Base-by-base conservation (phyloP, 2,113 vertebrate genomes). In the Nestor notabilis region DNA sequence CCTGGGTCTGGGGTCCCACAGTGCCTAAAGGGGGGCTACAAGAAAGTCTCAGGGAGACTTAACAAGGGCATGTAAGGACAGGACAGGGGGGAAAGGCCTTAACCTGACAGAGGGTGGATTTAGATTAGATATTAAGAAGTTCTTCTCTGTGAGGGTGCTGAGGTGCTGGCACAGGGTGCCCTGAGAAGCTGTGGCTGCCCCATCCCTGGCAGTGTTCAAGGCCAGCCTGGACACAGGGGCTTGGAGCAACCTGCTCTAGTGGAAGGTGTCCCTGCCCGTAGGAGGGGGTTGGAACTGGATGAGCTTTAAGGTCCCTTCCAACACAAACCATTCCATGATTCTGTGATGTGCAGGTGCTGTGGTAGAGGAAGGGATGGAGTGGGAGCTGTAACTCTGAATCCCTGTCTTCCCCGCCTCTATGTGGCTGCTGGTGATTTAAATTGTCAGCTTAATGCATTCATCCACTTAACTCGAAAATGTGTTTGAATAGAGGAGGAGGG, bases 391-490 rank as follows among this genome's bases (percentile, higher is more conserved):
- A 33, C 17, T 86, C 41, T 18, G 33, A 64, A 46, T 86, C 68
- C 43, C 17, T 0, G 0, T 68, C 68, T 80, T 94, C 69, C 53
- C 50, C 53, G 17, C 82, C 31, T 91, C 56, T 55, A 25, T 6
- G 39, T 87, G 79, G 39, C 78, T 96, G 79, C 50, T 91, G 66
- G 64, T 75, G 71, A 78, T 91, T 88, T 72, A 76, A 82, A 78
- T 56, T 80, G 84, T 78, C 75, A 75, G 27, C 50, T 77, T 75
- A 95, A 90, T 49, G 68, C 29, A 66, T 83, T 88, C 64, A 77
- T 56, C 55, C 72, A 46, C 78, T 95, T 91, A 75, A 80, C 53
- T 89, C 41, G 66, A 83, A 91, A 93, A 63, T 12, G 0, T 17
- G 24, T 74, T 58, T 87, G 53, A 80, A 84, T 49, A 71, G 50